Conservation (phyloP, 1,140 invertebrate species). For the Zelostemma sp. region DNA sequence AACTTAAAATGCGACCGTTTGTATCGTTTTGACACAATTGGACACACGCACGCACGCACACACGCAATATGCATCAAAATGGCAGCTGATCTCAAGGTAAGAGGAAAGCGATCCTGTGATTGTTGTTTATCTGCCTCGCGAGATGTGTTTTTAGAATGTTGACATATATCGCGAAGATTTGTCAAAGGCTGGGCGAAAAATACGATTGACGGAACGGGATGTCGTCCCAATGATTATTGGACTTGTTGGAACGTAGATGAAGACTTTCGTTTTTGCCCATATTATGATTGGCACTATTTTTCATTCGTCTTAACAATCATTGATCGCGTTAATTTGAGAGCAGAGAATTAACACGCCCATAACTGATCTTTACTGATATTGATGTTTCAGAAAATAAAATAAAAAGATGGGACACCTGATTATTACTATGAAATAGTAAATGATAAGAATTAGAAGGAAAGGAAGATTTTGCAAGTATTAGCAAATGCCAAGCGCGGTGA, state of each 20-base stretch:
- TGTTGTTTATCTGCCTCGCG: not conserved
- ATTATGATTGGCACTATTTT: no score
- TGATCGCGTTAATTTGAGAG: no score
- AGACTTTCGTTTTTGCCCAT: not conserved
- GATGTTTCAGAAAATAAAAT: not conserved
- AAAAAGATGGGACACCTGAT: not conserved
- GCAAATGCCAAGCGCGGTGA: slow-evolving; percentile 36
- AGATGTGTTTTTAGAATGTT: not conserved
- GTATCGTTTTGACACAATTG: slow-evolving; percentile 32
- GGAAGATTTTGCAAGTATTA: slow-evolving; percentile 2
- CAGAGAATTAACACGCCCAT: no score
- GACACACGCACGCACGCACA: no score
- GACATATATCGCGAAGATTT: not conserved
- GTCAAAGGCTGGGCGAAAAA: not conserved
- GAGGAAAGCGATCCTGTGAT: slow-evolving; percentile 14
- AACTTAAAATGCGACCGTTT: slow-evolving; percentile 16
- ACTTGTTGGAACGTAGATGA: not conserved
- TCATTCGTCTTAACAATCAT: no score
- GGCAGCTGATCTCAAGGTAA: slow-evolving; percentile 42
- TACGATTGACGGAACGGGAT: not conserved
- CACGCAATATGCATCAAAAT: slow-evolving; percentile 40
- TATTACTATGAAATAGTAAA: slow-evolving; percentile 4
- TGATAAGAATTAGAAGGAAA: not conserved
- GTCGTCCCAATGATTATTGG: not conserved
- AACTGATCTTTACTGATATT: no score